These are phyloP conservation scores for Rhabdomys pumilio DNA, from an alignment of 2,797 vertebrate genomes.

Conservation along the genomic window DNA sequence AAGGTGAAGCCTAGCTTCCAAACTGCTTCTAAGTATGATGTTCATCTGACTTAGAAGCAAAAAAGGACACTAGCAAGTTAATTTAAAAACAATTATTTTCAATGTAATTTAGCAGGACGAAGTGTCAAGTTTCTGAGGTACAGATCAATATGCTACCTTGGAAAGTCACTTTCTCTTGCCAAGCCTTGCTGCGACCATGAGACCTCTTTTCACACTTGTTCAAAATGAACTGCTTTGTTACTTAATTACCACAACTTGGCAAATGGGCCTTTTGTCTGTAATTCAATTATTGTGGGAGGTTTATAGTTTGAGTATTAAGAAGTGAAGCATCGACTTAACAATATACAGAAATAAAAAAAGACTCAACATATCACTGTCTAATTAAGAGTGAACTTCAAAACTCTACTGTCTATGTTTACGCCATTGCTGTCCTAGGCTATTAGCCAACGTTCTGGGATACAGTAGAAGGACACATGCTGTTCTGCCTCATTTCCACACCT, in stretches of 20 bases:
- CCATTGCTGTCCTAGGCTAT: background rate
- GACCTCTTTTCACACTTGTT: constrained; percentile 76
- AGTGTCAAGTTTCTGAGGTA: constrained; percentile 56
- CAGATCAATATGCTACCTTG: constrained; percentile 67
- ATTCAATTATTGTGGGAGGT: constrained; percentile 68
- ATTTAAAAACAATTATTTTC: constrained; percentile 76
- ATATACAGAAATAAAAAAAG: constrained; percentile 71
- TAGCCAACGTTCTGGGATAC: background rate
- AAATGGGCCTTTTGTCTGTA: constrained; percentile 68
- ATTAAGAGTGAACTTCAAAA: constrained; percentile 67
- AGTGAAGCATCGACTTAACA: constrained; percentile 65
- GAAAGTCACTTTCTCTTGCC: constrained; percentile 76
- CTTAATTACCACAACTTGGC: constrained; percentile 68
- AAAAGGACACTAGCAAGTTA: constrained; percentile 65
- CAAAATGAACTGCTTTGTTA: constrained; percentile 78
- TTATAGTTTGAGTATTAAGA: constrained; percentile 73
- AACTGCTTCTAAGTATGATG: constrained; percentile 18
- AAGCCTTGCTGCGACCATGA: constrained; percentile 55
- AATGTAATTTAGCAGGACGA: constrained; percentile 68
- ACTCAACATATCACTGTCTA: constrained; percentile 57
- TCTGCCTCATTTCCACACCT: constrained; percentile 22
- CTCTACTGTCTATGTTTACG: constrained; percentile 13
- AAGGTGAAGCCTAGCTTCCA: constrained; percentile 4
- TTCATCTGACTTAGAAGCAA: constrained; percentile 55
- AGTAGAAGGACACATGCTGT: background rate